These are phyloP conservation scores for Drosophila pruinosa DNA, from an alignment of 1,140 invertebrate species.

Conservation along the genomic window DNA sequence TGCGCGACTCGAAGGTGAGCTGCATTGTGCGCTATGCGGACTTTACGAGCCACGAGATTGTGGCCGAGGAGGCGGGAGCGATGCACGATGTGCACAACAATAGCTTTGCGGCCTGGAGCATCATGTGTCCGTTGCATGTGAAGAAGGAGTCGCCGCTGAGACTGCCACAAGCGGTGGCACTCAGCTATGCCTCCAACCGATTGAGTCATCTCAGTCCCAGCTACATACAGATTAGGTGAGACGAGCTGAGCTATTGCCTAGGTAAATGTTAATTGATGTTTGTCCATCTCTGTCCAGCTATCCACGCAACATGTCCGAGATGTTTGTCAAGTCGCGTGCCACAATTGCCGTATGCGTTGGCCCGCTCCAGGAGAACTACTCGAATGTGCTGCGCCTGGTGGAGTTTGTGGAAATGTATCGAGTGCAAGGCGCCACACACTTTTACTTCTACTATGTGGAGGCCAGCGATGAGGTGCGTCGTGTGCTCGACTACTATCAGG, in stretches of 20 bases:
- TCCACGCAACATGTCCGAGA: conserved; percentile 62
- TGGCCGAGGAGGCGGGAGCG: conserved; percentile 58
- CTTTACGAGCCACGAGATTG: conserved; percentile 55
- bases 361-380: conserved; percentile 87
- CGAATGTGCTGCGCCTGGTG: conserved; percentile 84
- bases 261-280: background rate
- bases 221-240: conserved; percentile 71
- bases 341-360: conserved; percentile 86
- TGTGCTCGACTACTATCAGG: conserved; percentile 84
- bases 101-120: conserved; percentile 70
- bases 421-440: conserved; percentile 86
- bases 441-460: conserved; percentile 87
- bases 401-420: conserved; percentile 88
- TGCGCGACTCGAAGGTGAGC: conserved; percentile 54
- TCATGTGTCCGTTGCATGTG: conserved; percentile 70
- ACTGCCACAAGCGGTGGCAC: conserved; percentile 66
- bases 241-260: background rate
- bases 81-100: conserved; percentile 76
- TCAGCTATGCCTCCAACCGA: conserved; percentile 66
- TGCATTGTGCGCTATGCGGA: conserved; percentile 71
- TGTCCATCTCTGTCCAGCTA: conserved; percentile 56
- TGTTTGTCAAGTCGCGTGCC: conserved; percentile 59
- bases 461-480: conserved; percentile 83
- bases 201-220: conserved; percentile 68
- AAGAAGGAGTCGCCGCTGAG: conserved; percentile 26